Conservation (phyloP, 2,113 vertebrate species). For the Stictonetta naevosa region DNA sequence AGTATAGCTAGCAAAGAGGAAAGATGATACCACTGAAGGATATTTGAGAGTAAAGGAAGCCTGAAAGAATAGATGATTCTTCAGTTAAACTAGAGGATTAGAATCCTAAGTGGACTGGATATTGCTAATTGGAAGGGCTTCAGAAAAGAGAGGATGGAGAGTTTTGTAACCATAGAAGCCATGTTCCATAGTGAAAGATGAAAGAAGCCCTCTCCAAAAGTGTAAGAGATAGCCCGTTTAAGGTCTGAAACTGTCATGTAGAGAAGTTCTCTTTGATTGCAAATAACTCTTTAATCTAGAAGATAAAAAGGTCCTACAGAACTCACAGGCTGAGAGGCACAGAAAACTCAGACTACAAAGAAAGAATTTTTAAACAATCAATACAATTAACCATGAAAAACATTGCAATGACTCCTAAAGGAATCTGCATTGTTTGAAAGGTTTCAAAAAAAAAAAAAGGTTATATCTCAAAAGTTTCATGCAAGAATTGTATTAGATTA, state of each 20-base stretch:
- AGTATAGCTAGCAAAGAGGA: not conserved
- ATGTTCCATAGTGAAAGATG: not conserved
- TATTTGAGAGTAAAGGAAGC: not conserved
- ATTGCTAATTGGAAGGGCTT: not conserved
- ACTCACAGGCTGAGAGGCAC: not conserved
- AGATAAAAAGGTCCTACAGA: slow-evolving; percentile 15
- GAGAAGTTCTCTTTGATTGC: not conserved
- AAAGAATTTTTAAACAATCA: not conserved
- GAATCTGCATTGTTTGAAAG: not conserved
- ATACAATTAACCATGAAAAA: not conserved
- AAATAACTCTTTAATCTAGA: slow-evolving; percentile 23
- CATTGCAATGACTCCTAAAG: not conserved
- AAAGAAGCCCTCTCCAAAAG: not conserved
- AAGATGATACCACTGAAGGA: not conserved
- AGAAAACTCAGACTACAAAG: slow-evolving; percentile 7
- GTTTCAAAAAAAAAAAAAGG: not conserved
- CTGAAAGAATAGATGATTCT: not conserved
- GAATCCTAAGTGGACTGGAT: not conserved
- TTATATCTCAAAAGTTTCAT: not conserved
- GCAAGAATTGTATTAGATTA: not conserved
- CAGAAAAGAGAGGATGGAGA: not conserved
- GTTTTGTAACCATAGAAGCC: not conserved
- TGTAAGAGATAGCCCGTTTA: not conserved
- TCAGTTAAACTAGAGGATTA: not conserved
- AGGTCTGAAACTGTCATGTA: not conserved